Conservation (phyloP, 2,888 invertebrate species). For the Nyleta sp. region DNA sequence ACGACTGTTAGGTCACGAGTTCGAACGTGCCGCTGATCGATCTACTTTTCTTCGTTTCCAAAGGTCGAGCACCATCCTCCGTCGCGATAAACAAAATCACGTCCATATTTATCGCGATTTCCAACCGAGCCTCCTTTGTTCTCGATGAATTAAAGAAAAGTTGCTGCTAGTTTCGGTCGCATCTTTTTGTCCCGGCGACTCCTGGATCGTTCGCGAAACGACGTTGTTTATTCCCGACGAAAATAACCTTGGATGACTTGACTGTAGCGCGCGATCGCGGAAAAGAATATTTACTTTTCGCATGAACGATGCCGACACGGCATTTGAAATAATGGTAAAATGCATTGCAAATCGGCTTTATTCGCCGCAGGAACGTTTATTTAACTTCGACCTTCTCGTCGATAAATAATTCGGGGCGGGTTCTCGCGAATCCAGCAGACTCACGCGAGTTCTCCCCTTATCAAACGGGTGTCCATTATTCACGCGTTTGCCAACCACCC, state of each 20-base stretch:
- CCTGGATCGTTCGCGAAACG: conserved; percentile 52
- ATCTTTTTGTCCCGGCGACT: neutral
- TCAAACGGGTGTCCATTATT: conserved; percentile 80
- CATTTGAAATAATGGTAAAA: conserved; percentile 68
- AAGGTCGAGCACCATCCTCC: conserved; percentile 33
- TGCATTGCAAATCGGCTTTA: conserved; percentile 74
- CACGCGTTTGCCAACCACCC: conserved; percentile 83
- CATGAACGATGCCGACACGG: conserved; percentile 58
- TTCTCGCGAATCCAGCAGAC: conserved; percentile 83
- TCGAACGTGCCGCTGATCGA: conserved; percentile 53
- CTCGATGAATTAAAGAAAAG: conserved; percentile 26
- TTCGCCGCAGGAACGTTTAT: conserved; percentile 74
- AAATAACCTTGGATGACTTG: conserved; percentile 60
- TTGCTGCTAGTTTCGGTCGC: conserved; percentile 5
- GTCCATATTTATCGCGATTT: conserved; percentile 17
- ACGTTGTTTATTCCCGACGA: conserved; percentile 64
- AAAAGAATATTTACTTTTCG: conserved; percentile 64
- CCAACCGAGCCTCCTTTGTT: conserved; percentile 1
- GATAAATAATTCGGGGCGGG: conserved; percentile 77
- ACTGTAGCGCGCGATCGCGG: conserved; percentile 38
- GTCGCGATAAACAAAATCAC: conserved; percentile 32
- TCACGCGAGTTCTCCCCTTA: conserved; percentile 82
- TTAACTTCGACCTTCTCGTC: conserved; percentile 77
- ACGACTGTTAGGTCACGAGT: conserved; percentile 56
- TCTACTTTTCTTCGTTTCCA: conserved; percentile 48